A percentile compares a stretch with the other conserved stretches of the same genome.
phyloP scores from a whole-genome alignment of 2,888 invertebrate species.

The Orgyia antiqua region DNA sequence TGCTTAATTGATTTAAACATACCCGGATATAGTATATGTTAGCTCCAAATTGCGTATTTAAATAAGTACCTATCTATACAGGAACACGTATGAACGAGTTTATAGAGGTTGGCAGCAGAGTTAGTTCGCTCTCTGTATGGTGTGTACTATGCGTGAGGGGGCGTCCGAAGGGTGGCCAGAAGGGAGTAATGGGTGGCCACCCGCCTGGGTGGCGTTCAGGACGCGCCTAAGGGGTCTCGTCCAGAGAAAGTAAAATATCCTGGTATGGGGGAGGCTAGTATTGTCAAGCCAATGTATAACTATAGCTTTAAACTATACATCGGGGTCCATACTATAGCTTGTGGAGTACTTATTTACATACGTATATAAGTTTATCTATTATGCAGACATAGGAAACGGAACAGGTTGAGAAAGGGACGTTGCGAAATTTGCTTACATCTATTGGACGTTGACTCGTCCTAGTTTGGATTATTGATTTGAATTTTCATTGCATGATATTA shows the following conservation, averaged over 20 bases:
- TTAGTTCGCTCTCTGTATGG: constrained; percentile 73
- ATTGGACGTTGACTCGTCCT: constrained; percentile 45
- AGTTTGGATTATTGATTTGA: constrained; percentile 47
- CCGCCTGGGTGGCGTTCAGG: constrained; percentile 44
- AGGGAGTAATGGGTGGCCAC: constrained; percentile 30
- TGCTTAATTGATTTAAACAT: constrained; percentile 60
- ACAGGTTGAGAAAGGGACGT: constrained; percentile 56
- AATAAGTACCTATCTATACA: constrained; percentile 57
- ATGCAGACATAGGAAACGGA: constrained; percentile 73
- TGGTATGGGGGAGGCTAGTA: constrained; percentile 76
- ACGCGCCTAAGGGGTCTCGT: constrained; percentile 70
- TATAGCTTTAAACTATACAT: constrained; percentile 78
- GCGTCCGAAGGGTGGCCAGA: constrained; percentile 36
- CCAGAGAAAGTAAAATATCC: constrained; percentile 78
- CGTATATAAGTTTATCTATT: constrained; percentile 73
- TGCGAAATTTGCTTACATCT: constrained; percentile 59
- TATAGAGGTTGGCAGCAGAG: constrained; percentile 70
- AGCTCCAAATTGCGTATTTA: constrained; percentile 69
- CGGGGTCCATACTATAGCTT: constrained; percentile 58
- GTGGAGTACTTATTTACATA: constrained; percentile 72
- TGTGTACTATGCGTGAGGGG: constrained; percentile 69
- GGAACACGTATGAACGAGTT: constrained; percentile 59
- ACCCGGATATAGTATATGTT: constrained; percentile 37
- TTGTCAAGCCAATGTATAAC: constrained; percentile 74
- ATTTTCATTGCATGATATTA: constrained; percentile 22